Conservation (phyloP, 2,113 vertebrate genomes). For the Cisticola juncidis region DNA sequence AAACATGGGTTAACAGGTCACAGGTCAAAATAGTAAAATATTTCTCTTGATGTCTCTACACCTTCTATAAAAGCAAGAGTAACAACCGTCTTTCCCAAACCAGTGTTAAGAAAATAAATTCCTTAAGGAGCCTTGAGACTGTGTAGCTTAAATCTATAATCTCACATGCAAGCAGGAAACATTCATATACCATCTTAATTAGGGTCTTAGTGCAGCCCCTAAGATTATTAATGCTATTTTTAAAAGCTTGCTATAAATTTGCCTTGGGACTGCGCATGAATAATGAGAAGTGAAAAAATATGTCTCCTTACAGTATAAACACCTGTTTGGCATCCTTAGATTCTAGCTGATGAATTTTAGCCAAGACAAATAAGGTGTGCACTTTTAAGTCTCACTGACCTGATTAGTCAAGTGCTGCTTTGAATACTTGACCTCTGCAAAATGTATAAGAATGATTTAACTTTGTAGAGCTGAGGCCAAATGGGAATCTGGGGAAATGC, state of each 20-base stretch:
- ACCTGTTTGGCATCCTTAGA: background rate
- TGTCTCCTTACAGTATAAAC: background rate
- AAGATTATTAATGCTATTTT: constrained; percentile 50
- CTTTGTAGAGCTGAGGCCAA: background rate
- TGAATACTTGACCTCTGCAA: constrained; percentile 5
- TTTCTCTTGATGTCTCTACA: background rate
- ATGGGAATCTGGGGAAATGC: background rate
- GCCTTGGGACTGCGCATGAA: background rate
- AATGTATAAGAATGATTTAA: background rate
- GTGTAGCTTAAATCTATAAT: background rate
- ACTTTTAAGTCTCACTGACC: background rate
- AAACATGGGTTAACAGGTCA: background rate
- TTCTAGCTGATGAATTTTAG: background rate
- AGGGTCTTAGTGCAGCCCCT: constrained; percentile 7
- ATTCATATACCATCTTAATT: constrained; percentile 14
- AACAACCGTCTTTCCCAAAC: background rate
- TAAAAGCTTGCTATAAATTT: constrained; percentile 10
- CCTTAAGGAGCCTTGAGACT: background rate
- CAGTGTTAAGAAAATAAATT: background rate
- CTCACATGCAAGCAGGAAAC: background rate
- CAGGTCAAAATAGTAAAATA: background rate
- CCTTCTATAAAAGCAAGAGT: background rate
- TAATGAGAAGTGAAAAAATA: background rate
- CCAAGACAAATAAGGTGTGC: background rate
- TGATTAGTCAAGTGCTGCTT: background rate